Conservation (phyloP, 37 sponge, comb jelly and placozoan genomes). For the Lycopodina hypogea region DNA sequence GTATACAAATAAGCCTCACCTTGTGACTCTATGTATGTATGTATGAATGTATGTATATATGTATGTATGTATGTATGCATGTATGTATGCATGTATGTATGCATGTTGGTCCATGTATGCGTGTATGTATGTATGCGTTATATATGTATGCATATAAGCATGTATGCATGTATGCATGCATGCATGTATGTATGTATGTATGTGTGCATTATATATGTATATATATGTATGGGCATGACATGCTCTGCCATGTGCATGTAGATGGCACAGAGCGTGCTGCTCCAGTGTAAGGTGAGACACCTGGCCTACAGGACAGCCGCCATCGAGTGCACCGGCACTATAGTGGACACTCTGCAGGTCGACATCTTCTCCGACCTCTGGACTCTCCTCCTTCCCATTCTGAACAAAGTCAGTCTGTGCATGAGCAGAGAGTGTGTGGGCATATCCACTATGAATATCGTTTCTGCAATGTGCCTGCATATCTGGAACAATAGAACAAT, state of each 20-base stretch:
- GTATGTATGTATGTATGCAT: too few relatives aligned
- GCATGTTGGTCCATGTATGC: too few relatives aligned
- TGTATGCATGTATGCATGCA: not conserved
- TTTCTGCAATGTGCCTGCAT: slow-evolving; percentile 1
- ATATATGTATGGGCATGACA: too few relatives aligned
- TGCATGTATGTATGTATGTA: not conserved
- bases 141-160: too few relatives aligned
- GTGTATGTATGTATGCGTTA: too few relatives aligned
- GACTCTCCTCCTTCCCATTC: slow-evolving; percentile 14
- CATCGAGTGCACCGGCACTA: slow-evolving; percentile 44
- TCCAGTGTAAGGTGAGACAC: slow-evolving; percentile 54
- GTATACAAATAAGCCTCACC: too few relatives aligned
- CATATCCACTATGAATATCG: not conserved
- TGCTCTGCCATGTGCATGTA: too few relatives aligned
- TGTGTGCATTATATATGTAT: too few relatives aligned
- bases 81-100: too few relatives aligned
- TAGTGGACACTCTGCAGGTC: slow-evolving; percentile 28
- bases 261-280: slow-evolving; percentile 24
- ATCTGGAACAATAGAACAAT: slow-evolving; percentile 11
- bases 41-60: too few relatives aligned
- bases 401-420: slow-evolving; percentile 17
- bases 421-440: not conserved
- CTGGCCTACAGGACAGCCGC: slow-evolving; percentile 26
- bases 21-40: too few relatives aligned
- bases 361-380: slow-evolving; percentile 31